A percentile compares a stretch with the other conserved stretches of the same genome.
These are phyloP conservation scores for Prunella himalayana DNA, from an alignment of 2,113 vertebrate species.

Conservation along the genomic window DNA sequence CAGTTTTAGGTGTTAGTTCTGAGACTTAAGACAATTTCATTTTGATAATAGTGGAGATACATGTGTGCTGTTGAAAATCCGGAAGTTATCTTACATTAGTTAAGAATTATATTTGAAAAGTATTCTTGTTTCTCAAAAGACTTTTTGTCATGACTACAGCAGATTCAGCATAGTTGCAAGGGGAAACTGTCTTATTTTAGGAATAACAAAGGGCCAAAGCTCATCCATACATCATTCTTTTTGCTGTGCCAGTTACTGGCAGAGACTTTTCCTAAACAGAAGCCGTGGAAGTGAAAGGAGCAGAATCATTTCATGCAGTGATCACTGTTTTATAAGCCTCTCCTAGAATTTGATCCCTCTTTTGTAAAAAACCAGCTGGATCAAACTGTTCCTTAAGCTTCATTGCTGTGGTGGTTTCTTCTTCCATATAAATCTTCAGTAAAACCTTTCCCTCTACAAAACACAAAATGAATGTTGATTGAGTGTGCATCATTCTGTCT, in stretches of 20 bases:
- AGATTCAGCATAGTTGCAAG: background rate
- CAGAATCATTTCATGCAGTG: background rate
- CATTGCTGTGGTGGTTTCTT: background rate
- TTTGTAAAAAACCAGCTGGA: background rate
- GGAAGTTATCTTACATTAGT: background rate
- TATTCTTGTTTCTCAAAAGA: background rate
- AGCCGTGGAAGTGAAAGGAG: background rate
- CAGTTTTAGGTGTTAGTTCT: background rate
- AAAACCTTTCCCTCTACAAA: conserved; percentile 12
- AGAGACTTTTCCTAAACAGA: background rate
- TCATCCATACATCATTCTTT: background rate
- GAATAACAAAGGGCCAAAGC: background rate
- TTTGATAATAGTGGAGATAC: background rate
- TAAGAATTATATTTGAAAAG: background rate
- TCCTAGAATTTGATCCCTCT: conserved; percentile 3
- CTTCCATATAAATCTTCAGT: background rate
- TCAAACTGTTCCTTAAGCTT: conserved; percentile 23
- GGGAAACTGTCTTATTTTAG: background rate
- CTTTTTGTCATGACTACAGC: background rate
- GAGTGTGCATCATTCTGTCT: background rate
- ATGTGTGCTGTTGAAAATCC: background rate
- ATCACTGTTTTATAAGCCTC: background rate
- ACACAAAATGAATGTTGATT: background rate
- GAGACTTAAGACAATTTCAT: background rate
- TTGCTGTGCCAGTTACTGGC: background rate